phyloP scores from a whole-genome alignment of 2,888 invertebrate species.

The Abrostola tripartita region DNA sequence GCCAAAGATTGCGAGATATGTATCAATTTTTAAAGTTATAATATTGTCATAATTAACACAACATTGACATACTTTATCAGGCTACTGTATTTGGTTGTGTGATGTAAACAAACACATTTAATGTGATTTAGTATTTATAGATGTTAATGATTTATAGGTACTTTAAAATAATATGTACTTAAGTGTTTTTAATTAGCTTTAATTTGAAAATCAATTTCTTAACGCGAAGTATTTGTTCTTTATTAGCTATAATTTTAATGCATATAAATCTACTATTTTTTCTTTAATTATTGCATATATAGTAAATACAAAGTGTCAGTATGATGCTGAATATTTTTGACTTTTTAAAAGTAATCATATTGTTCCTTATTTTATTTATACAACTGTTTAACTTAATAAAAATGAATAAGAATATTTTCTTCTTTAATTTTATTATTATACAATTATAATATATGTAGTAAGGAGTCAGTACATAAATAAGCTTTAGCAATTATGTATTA shows the following conservation, averaged over 20 bases:
- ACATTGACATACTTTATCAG: constrained; percentile 11
- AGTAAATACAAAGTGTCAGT: constrained; percentile 23
- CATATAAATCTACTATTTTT: too few species aligned
- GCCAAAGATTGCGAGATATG: constrained; percentile 43
- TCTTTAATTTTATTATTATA: not conserved
- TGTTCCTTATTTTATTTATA: not conserved
- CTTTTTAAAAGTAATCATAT: not conserved
- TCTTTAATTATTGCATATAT: not conserved
- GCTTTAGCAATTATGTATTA: constrained; percentile 2
- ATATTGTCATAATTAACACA: not conserved
- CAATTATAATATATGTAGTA: not conserved
- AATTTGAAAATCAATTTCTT: constrained; percentile 30
- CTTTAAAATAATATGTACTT: constrained; percentile 46
- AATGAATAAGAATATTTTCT: not conserved
- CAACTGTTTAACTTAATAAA: not conserved
- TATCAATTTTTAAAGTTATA: constrained; percentile 7
- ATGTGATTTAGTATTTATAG: constrained; percentile 48
- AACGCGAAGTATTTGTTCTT: too few species aligned
- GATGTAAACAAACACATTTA: constrained; percentile 34
- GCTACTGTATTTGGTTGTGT: constrained; percentile 46
- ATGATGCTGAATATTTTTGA: not conserved
- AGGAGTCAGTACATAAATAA: not conserved
- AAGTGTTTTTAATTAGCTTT: constrained; percentile 55
- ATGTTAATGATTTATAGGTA: constrained; percentile 17
- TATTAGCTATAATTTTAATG: too few species aligned